These are phyloP conservation scores for Todus mexicanus DNA, from an alignment of 2,797 vertebrate species.

Conservation along the genomic window DNA sequence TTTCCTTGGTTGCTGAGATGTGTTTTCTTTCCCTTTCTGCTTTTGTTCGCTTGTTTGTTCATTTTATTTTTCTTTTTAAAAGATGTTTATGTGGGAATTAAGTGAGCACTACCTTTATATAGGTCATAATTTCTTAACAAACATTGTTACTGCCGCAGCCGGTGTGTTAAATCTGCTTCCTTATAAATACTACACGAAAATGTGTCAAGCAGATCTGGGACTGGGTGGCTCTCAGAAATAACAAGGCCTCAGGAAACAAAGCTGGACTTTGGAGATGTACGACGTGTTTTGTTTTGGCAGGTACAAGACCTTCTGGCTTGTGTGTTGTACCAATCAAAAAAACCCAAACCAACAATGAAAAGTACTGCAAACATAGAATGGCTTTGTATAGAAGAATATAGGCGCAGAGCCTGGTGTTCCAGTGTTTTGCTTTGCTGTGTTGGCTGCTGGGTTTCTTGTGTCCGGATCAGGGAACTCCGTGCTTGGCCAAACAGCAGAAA, in stretches of 20 bases:
- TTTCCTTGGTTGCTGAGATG: background rate
- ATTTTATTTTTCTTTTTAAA: background rate
- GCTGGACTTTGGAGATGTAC: background rate
- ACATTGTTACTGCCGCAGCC: background rate
- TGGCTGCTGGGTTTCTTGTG: background rate
- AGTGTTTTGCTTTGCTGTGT: background rate
- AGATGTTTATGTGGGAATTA: background rate
- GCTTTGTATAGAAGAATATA: background rate
- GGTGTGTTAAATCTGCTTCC: background rate
- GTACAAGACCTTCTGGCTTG: background rate
- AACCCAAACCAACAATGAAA: background rate
- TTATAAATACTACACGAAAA: background rate
- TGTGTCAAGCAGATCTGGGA: background rate
- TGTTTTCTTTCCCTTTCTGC: background rate
- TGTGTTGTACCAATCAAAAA: background rate
- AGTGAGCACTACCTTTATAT: background rate
- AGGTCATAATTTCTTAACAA: background rate
- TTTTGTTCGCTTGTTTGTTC: background rate
- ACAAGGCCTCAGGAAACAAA: background rate
- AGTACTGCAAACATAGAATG: background rate
- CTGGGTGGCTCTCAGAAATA: background rate
- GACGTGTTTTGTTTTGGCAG: background rate
- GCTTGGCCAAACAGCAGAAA: background rate
- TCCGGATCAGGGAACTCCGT: accelerated
- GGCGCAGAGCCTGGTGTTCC: background rate